phyloP scores from a whole-genome alignment of 2,888 invertebrate species.

The Anthophora plumipes region DNA sequence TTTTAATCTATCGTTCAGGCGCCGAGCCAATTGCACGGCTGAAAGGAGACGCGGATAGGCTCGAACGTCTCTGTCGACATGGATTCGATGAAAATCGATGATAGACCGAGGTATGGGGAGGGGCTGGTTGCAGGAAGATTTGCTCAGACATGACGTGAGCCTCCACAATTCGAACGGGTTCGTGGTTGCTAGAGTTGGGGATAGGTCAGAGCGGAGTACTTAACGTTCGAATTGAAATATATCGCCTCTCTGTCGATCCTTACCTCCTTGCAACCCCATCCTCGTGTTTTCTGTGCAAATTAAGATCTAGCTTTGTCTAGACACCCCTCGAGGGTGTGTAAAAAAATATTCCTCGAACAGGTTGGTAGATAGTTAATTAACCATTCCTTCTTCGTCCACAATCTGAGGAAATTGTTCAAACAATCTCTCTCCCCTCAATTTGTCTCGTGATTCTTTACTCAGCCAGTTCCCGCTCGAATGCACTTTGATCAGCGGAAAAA shows the following conservation, averaged over 20 bases:
- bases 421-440: no score
- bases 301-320: neutral
- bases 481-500: neutral
- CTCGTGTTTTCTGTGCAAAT: slow-evolving; percentile 27
- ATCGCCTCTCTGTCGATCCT: slow-evolving; percentile 38
- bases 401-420: slow-evolving; percentile 14
- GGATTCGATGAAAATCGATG: slow-evolving; percentile 70
- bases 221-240: slow-evolving; percentile 67
- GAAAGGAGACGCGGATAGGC: slow-evolving; percentile 55
- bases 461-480: no score
- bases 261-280: neutral
- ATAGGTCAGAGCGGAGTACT: slow-evolving; percentile 66
- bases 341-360: no score
- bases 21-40: slow-evolving; percentile 67
- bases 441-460: no score
- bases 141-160: slow-evolving; percentile 60
- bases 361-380: no score
- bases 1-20: slow-evolving; percentile 74
- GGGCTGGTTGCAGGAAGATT: slow-evolving; percentile 39
- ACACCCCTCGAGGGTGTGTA: no score
- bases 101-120: slow-evolving; percentile 34
- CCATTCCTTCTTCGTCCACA: no score
- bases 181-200: slow-evolving; percentile 7
- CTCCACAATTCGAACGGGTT: slow-evolving; percentile 59
- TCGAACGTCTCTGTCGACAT: slow-evolving; percentile 57